These are phyloP conservation scores for Cirrhinus mrigala DNA, from an alignment of 2,797 vertebrate species.

Conservation along the genomic window DNA sequence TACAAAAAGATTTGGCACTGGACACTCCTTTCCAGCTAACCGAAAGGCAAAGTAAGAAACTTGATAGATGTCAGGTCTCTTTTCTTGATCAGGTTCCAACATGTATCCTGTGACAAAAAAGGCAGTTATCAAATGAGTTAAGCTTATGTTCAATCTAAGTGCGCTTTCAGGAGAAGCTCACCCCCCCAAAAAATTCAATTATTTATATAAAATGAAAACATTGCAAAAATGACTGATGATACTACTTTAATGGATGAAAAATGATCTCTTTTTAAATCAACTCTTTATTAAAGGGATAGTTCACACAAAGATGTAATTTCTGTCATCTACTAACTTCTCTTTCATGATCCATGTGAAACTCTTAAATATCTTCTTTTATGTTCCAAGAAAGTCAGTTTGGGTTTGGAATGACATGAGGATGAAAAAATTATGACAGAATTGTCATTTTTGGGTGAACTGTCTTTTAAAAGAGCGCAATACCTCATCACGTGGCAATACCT, in stretches of 20 bases:
- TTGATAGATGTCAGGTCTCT: conserved; percentile 96
- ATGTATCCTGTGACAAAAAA: conserved; percentile 86
- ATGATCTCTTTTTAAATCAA: neutral
- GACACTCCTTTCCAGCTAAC: conserved; percentile 92
- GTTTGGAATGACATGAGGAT: neutral
- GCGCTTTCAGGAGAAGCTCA: neutral
- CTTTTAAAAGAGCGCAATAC: conserved; percentile 19
- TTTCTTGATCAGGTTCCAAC: conserved; percentile 95
- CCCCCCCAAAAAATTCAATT: neutral
- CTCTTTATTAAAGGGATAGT: neutral
- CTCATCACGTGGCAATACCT: conserved; percentile 14
- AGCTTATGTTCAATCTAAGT: neutral
- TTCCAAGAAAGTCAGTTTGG: neutral
- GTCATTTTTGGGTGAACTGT: neutral
- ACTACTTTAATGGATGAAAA: neutral
- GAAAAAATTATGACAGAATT: neutral
- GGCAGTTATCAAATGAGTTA: neutral
- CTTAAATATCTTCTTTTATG: neutral
- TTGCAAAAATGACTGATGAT: neutral
- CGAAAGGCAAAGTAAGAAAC: conserved; percentile 96
- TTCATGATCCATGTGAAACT: no score
- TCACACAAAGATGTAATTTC: neutral
- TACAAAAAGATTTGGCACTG: conserved; percentile 94
- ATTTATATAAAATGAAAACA: neutral
- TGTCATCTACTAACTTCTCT: neutral